phyloP scores from a whole-genome alignment of 2,888 invertebrate genomes.

The Erebia palarica region DNA sequence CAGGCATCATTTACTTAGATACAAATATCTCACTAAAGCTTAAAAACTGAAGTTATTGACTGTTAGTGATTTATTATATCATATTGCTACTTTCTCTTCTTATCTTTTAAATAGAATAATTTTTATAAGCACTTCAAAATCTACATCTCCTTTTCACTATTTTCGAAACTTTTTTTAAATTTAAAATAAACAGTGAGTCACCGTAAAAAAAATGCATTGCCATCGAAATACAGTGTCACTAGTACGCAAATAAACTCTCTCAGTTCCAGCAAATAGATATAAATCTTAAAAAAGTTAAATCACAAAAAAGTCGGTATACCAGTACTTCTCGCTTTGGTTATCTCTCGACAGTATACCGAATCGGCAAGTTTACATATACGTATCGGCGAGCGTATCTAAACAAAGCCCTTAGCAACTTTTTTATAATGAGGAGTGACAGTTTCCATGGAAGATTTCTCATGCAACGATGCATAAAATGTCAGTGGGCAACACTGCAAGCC shows the following conservation, averaged over 20 bases:
- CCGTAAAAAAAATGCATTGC: conserved; percentile 6
- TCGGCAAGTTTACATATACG: conserved; percentile 44
- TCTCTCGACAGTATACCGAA: conserved; percentile 30
- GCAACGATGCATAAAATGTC: conserved; percentile 73
- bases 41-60: no score
- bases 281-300: conserved; percentile 24
- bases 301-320: conserved; percentile 24
- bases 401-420: conserved; percentile 69
- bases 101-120: neutral
- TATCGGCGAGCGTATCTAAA: conserved; percentile 47
- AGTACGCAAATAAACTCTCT: conserved; percentile 27
- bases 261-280: conserved; percentile 28
- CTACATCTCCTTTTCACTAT: neutral
- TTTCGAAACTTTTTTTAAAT: neutral
- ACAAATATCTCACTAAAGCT: no score
- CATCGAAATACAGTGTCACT: conserved; percentile 15
- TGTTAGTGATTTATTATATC: neutral
- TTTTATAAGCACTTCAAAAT: neutral
- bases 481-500: conserved; percentile 64
- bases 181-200: neutral
- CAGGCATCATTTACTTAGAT: no score
- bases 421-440: conserved; percentile 72
- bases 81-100: neutral
- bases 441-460: conserved; percentile 73
- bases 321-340: conserved; percentile 30